A percentile compares a stretch with the other conserved stretches of the same genome.
phyloP scores from a whole-genome alignment of 1,140 invertebrate genomes.

The Lordiphosa collinella region DNA sequence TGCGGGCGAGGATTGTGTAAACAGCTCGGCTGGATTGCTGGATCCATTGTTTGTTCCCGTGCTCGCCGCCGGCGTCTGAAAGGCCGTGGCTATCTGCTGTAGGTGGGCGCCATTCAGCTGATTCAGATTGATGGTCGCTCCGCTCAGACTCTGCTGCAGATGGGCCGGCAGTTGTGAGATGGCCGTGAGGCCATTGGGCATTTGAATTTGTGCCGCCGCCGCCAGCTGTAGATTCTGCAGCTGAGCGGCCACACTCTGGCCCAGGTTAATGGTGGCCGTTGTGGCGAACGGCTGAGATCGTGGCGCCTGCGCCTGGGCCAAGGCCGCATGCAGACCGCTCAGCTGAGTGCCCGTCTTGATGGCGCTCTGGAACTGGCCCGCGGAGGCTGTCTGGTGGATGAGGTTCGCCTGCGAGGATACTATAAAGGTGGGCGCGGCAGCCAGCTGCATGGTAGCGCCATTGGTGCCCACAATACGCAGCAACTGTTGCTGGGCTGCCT shows the following conservation, averaged over 20 bases:
- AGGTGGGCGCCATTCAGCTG: slow-evolving; percentile 71
- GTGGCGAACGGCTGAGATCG: slow-evolving; percentile 78
- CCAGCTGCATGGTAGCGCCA: slow-evolving; percentile 80
- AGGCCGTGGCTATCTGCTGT: slow-evolving; percentile 74
- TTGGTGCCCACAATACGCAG: slow-evolving; percentile 80
- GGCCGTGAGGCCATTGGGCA: slow-evolving; percentile 75
- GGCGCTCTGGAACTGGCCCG: slow-evolving; percentile 68
- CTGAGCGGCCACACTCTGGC: slow-evolving; percentile 71
- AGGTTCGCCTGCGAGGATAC: slow-evolving; percentile 79
- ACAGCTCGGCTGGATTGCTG: slow-evolving; percentile 41
- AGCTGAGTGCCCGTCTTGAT: slow-evolving; percentile 66
- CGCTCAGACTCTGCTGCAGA: slow-evolving; percentile 69
- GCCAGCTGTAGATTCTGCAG: slow-evolving; percentile 75
- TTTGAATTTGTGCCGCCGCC: slow-evolving; percentile 76
- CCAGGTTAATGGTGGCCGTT: slow-evolving; percentile 73
- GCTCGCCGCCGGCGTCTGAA: slow-evolving; percentile 64
- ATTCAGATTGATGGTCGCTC: slow-evolving; percentile 75
- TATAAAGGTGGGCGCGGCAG: slow-evolving; percentile 78
- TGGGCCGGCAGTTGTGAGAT: slow-evolving; percentile 74
- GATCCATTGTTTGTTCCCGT: neutral
- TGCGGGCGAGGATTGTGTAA: slow-evolving; percentile 62
- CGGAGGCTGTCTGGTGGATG: slow-evolving; percentile 70
- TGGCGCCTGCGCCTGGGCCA: slow-evolving; percentile 68
- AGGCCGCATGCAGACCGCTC: slow-evolving; percentile 68
- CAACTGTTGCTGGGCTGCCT: slow-evolving; percentile 80